These are phyloP conservation scores for Tipula vernalis DNA, from an alignment of 2,888 invertebrate species.

Conservation along the genomic window DNA sequence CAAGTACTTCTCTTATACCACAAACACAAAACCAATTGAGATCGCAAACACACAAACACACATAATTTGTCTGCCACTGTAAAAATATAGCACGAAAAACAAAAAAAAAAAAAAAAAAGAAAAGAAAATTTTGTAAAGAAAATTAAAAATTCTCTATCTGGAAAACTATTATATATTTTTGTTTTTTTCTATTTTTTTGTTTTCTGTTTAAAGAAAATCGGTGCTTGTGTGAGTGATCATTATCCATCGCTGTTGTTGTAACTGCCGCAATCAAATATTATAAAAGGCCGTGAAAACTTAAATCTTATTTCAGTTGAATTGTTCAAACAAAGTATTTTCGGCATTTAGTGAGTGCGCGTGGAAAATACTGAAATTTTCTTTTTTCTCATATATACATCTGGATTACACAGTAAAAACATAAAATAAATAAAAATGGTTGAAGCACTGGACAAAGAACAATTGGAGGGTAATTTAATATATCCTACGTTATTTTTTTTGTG, in stretches of 20 bases:
- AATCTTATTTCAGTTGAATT: slow-evolving; percentile 5
- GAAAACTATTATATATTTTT: not conserved
- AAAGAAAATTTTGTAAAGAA: not conserved
- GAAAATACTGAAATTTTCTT: slow-evolving; percentile 5
- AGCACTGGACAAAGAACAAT: slow-evolving; percentile 39
- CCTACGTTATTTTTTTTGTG: not conserved
- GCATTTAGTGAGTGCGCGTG: not conserved
- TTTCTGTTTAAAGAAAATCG: not conserved
- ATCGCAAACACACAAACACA: not conserved
- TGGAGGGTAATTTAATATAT: slow-evolving; percentile 30
- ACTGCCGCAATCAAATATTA: not conserved
- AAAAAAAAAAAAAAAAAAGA: not conserved
- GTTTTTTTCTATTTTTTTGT: not conserved
- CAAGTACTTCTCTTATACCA: not conserved
- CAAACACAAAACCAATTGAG: not conserved
- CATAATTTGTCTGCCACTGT: not conserved
- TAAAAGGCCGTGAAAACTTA: not conserved
- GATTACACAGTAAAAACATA: not conserved
- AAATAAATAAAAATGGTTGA: slow-evolving; percentile 17
- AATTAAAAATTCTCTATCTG: not conserved
- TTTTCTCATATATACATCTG: not conserved
- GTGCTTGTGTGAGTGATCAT: not conserved
- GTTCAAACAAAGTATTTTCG: slow-evolving; percentile 6
- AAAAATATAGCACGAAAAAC: not conserved
- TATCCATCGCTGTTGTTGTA: not conserved